Percentiles rank a stretch among this genome's conserved stretches.
Evolutionary conservation across 2,797 vertebrate genomes (phyloP).

Genomic region (Lithobates pipiens): DNA sequence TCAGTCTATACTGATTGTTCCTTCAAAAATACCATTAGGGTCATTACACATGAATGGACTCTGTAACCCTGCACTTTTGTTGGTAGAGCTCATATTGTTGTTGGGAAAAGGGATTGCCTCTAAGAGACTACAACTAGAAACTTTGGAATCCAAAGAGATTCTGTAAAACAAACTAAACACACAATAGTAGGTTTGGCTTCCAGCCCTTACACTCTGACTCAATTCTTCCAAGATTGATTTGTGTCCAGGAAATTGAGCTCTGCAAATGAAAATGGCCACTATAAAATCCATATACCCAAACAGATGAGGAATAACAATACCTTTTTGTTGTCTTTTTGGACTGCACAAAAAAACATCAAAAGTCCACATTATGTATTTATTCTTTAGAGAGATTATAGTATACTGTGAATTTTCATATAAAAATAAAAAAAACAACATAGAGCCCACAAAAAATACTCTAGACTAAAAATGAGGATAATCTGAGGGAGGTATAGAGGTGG

Average conservation of each 20-base stretch:
- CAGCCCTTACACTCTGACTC: background rate
- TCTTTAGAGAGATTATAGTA: too few species aligned
- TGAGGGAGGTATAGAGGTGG: too few species aligned
- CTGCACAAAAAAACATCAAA: background rate
- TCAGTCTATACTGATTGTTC: background rate
- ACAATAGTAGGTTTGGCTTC: background rate
- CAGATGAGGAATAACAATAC: background rate
- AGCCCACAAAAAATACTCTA: too few species aligned
- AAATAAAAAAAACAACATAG: too few species aligned
- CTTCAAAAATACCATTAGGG: background rate
- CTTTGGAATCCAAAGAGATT: background rate
- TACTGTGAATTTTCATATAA: too few species aligned
- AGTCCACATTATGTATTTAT: too few species aligned
- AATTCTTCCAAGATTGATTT: background rate
- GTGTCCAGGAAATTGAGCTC: background rate
- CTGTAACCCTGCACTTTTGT: background rate
- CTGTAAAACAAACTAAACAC: background rate
- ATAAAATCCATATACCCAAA: background rate
- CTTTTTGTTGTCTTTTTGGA: background rate
- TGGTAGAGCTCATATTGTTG: background rate
- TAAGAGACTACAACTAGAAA: background rate
- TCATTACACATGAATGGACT: background rate
- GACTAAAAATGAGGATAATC: too few species aligned
- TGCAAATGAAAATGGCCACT: background rate
- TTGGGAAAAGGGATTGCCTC: background rate